These are phyloP conservation scores for Sinonovacula constricta DNA, from an alignment of 1,140 invertebrate species.

Conservation along the genomic window DNA sequence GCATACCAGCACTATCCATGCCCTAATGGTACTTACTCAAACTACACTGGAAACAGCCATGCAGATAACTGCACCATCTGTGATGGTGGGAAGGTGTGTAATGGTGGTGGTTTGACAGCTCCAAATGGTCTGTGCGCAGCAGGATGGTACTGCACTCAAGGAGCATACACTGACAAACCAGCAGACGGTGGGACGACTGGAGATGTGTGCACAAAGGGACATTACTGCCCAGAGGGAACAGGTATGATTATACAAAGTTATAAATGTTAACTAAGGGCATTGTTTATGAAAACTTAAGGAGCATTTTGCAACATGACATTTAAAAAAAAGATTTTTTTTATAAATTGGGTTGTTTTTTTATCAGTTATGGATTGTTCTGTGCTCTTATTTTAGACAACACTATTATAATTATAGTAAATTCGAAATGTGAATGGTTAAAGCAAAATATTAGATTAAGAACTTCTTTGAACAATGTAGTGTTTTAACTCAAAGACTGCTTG, in stretches of 20 bases:
- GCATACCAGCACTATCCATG: constrained; percentile 68
- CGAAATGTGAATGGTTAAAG: too few relatives aligned
- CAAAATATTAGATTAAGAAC: too few relatives aligned
- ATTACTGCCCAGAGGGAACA: constrained; percentile 73
- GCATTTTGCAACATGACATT: too few relatives aligned
- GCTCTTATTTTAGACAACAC: too few relatives aligned
- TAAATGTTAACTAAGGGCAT: too few relatives aligned
- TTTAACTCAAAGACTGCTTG: too few relatives aligned
- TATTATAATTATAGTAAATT: too few relatives aligned
- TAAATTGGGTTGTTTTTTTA: too few relatives aligned
- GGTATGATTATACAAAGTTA: constrained; percentile 56
- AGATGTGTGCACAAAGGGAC: constrained; percentile 64
- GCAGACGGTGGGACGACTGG: constrained; percentile 73
- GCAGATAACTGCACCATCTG: constrained; percentile 68
- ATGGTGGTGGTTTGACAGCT: constrained; percentile 63
- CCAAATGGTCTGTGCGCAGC: constrained; percentile 71
- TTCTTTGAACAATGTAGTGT: too few relatives aligned
- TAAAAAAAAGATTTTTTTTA: too few relatives aligned
- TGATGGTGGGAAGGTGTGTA: constrained; percentile 71
- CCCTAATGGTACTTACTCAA: constrained; percentile 74
- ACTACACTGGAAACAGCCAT: constrained; percentile 58
- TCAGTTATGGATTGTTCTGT: too few relatives aligned
- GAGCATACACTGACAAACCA: constrained; percentile 69
- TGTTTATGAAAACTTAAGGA: too few relatives aligned
- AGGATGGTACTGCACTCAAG: constrained; percentile 71